Conservation (phyloP, 2,113 vertebrate species). For the Arizona elegans region DNA sequence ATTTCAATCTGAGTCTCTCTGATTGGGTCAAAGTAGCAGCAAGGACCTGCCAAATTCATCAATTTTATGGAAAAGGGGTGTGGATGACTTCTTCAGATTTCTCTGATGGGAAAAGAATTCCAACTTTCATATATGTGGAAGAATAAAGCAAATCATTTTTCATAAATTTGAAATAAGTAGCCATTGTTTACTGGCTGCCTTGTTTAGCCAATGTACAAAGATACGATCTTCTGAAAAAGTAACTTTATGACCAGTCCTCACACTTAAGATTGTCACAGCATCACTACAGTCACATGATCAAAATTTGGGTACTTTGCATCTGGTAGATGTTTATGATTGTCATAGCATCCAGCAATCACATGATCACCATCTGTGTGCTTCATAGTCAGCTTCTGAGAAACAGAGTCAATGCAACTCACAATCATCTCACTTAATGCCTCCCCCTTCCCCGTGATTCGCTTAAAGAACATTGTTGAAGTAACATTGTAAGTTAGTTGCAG, state of each 20-base stretch:
- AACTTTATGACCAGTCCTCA: not conserved
- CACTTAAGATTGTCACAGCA: not conserved
- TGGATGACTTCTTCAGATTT: not conserved
- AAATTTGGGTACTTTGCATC: not conserved
- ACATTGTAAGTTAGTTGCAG: not conserved
- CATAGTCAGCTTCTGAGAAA: not conserved
- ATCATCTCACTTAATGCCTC: not conserved
- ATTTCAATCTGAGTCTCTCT: not conserved
- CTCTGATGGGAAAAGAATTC: not conserved
- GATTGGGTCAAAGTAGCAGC: not conserved
- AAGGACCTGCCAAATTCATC: not conserved
- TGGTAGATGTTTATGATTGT: not conserved
- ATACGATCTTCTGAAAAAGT: not conserved
- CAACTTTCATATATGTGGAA: not conserved
- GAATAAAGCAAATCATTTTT: not conserved
- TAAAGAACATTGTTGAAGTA: not conserved
- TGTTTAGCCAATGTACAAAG: not conserved
- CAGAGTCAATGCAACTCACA: not conserved
- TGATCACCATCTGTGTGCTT: not conserved
- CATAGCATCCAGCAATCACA: not conserved
- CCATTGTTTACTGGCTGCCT: not conserved
- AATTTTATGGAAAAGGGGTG: not conserved
- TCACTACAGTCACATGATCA: not conserved
- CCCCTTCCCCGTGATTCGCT: not conserved
- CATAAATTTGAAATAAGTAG: not conserved